Base-by-base conservation (phyloP, 2,113 vertebrate species). In the Zonotrichia leucophrys region DNA sequence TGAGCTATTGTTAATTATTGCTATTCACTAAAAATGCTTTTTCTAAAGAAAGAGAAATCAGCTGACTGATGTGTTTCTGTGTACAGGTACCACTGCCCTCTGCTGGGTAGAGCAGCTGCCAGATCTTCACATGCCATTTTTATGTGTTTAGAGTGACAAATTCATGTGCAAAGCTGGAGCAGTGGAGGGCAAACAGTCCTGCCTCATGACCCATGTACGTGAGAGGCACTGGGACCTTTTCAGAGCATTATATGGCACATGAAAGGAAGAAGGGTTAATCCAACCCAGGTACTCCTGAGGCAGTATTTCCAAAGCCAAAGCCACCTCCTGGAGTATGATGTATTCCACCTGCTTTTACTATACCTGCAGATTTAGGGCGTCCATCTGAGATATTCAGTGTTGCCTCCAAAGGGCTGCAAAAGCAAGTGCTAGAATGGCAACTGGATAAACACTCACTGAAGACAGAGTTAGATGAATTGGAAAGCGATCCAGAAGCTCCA, bases 391-490 rank as follows among this genome's bases (percentile, higher is more conserved):
- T 95, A 90, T 97, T 98, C 97, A 98, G 96, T 81, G 98, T 98
- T 95, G 98, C 97, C 96, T 99, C 99, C 93, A 99, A 98, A 92
- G 98, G 98, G 93, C 98, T 98, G 97, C 98, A 99, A 96, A 99
- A 98, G 98, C 99, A 99, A 97, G 98, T 98, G 97, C 98, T 99
- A 95, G 99, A 99, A 95, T 98, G 99, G 96, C 98, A 99, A 97
- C 98, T 98, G 98, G 98, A 99, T 97, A 99, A 98, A 98, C 99
- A 99, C 83, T 99, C 99, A 89, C 99, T 99, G 98, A 99, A 99
- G 96, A 99, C 98, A 0, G 99, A 99, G 98, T 99, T 99, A 55
- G 99, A 99, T 10, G 99, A 99, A 98, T 99, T 99, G 84, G 99
- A 99, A 84, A 99, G 98, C 12, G 99, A 99, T 87, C 98, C 99